Percentiles rank a stretch among this genome's conserved stretches.
These are phyloP conservation scores for Spongia lamella DNA, from an alignment of 37 sponge, comb jelly and placozoan species.

Conservation along the genomic window DNA sequence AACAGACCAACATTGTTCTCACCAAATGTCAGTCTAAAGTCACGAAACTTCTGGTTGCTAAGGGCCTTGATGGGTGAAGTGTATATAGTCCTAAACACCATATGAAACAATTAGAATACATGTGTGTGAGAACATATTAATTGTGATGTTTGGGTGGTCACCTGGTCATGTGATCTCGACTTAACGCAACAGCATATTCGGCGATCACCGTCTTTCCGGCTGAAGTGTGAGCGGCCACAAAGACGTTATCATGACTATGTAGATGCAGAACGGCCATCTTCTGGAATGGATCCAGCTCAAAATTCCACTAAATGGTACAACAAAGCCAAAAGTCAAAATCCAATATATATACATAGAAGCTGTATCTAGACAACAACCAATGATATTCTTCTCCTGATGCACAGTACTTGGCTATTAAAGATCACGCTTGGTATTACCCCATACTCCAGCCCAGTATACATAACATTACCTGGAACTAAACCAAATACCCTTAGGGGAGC, in stretches of 20 bases:
- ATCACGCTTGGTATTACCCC: too few species aligned
- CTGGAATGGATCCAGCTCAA: slow-evolving; percentile 90
- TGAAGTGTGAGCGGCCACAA: slow-evolving; percentile 98
- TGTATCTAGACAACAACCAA: too few species aligned
- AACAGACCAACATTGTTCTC: slow-evolving; percentile 66
- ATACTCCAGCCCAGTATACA: too few species aligned
- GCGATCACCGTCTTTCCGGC: slow-evolving; percentile 99
- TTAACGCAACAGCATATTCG: slow-evolving; percentile 92
- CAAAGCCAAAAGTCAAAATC: too few species aligned
- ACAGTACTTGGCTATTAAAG: too few species aligned
- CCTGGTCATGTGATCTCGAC: slow-evolving; percentile 84
- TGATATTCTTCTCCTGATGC: too few species aligned
- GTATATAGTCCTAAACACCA: slow-evolving; percentile 70
- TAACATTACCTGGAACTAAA: too few species aligned
- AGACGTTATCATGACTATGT: slow-evolving; percentile 87
- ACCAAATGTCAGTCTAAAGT: slow-evolving; percentile 86
- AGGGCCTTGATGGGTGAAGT: slow-evolving; percentile 98
- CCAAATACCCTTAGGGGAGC: too few species aligned
- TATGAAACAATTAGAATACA: too few species aligned
- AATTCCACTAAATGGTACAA: slow-evolving; percentile 66
- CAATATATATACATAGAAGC: too few species aligned
- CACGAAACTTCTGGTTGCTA: slow-evolving; percentile 97
- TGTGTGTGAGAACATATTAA: too few species aligned
- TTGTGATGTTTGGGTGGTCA: too few species aligned
- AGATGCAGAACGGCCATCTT: slow-evolving; percentile 91